Conservation (phyloP, 2,797 vertebrate genomes). For the Parauchenoglanis punctatus region DNA sequence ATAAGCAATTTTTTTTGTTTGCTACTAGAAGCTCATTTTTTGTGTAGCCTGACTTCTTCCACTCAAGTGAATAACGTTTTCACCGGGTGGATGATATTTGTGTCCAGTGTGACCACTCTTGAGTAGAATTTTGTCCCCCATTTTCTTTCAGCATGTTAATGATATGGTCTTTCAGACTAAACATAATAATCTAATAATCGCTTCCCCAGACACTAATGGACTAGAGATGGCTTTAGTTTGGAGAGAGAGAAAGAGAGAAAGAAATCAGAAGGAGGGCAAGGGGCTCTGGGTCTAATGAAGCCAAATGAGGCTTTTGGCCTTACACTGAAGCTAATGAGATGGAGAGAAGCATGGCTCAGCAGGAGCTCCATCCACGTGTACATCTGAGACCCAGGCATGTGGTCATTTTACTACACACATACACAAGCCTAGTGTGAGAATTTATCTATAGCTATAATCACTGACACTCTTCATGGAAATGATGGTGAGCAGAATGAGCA, state of each 20-base stretch:
- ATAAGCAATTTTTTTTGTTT: not conserved
- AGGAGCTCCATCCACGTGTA: constrained; percentile 23
- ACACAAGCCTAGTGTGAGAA: not conserved
- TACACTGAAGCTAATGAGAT: constrained; percentile 69
- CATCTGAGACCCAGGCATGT: constrained; percentile 38
- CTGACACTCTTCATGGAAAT: not conserved
- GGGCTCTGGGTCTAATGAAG: constrained; percentile 69
- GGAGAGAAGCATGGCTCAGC: constrained; percentile 57
- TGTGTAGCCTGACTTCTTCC: not conserved
- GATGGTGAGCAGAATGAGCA: not conserved
- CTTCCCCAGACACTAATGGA: constrained; percentile 61
- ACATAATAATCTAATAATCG: constrained; percentile 63
- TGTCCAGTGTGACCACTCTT: not conserved
- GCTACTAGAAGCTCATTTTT: not conserved
- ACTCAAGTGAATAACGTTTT: not conserved
- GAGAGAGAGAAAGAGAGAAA: constrained; percentile 55
- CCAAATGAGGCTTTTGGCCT: constrained; percentile 70
- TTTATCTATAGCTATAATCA: not conserved
- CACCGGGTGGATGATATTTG: not conserved
- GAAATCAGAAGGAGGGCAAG: constrained; percentile 58
- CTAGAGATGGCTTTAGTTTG: constrained; percentile 66
- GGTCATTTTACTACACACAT: not conserved
- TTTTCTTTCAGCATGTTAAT: constrained; percentile 21
- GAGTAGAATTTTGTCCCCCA: constrained; percentile 6
- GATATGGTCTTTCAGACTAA: constrained; percentile 36